These are phyloP conservation scores for Portunus trituberculatus DNA, from an alignment of 1,140 invertebrate genomes.

Conservation along the genomic window DNA sequence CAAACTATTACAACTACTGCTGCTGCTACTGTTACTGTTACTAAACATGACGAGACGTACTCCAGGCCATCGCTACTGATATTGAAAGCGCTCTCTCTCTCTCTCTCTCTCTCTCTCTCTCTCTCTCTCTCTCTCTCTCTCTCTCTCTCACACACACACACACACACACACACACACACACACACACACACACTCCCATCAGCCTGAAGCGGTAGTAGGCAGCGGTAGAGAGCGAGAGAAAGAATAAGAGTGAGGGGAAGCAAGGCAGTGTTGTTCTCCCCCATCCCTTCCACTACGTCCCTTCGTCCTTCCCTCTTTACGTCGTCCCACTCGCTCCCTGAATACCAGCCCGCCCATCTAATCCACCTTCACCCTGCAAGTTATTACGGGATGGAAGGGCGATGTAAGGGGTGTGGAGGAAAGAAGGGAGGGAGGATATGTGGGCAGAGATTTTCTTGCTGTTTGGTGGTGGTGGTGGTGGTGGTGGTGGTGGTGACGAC, in stretches of 20 bases:
- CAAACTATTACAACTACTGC: too few relatives aligned
- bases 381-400: slow-evolving; percentile 20
- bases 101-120: not conserved
- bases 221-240: not conserved
- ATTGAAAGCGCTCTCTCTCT: not conserved
- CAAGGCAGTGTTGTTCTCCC: not conserved
- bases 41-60: not conserved
- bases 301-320: not conserved
- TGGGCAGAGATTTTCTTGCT: too few relatives aligned
- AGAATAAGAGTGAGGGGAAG: not conserved
- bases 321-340: not conserved
- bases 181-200: not conserved
- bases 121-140: not conserved
- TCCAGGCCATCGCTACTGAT: not conserved
- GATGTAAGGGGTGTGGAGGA: not conserved
- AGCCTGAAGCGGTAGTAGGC: not conserved
- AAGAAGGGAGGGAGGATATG: not conserved
- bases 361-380: slow-evolving; percentile 18
- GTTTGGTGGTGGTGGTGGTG: too few relatives aligned
- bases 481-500: too few relatives aligned
- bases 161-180: too few relatives aligned
- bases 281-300: not conserved
- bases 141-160: too few relatives aligned
- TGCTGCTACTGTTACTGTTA: too few relatives aligned
- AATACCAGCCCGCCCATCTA: not conserved